phyloP scores from a whole-genome alignment of 2,113 vertebrate species.

The Ageneiosus marmoratus region DNA sequence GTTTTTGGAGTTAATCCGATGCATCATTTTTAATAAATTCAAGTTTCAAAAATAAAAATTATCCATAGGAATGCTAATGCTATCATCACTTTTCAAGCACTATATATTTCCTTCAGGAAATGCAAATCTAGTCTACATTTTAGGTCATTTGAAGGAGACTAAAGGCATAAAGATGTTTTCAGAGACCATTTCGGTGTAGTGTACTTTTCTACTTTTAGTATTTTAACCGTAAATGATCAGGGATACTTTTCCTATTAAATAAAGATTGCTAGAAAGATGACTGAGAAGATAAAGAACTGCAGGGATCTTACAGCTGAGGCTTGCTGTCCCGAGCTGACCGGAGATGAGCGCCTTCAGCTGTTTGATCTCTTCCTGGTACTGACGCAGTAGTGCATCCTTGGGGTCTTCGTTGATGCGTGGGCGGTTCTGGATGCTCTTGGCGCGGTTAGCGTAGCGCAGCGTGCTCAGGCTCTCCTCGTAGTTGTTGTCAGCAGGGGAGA shows the following conservation, averaged over 20 bases:
- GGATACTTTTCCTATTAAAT: neutral
- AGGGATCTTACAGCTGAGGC: constrained; percentile 68
- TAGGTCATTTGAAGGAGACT: neutral
- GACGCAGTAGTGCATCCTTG: constrained; percentile 85
- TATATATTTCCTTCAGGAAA: too few relatives aligned
- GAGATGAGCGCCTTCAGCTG: constrained; percentile 77
- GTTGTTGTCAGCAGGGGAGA: constrained; percentile 85
- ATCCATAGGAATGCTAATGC: too few relatives aligned
- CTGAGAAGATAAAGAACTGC: neutral
- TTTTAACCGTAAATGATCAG: neutral
- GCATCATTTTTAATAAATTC: too few relatives aligned
- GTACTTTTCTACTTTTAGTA: neutral
- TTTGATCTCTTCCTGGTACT: constrained; percentile 89
- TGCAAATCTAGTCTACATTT: too few relatives aligned
- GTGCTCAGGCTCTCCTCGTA: constrained; percentile 88
- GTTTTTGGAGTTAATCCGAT: too few relatives aligned
- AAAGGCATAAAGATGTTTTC: neutral
- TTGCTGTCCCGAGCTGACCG: constrained; percentile 66
- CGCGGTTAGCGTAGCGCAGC: constrained; percentile 79
- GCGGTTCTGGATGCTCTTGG: constrained; percentile 88
- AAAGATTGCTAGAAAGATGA: neutral
- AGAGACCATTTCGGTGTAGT: neutral
- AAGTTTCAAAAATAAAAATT: too few relatives aligned
- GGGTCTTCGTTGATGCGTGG: constrained; percentile 86
- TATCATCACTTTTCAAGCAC: too few relatives aligned